A percentile compares a stretch with the other conserved stretches of the same genome.
phyloP scores from a whole-genome alignment of 2,888 invertebrate species.

The Drosophila nigritarsus region DNA sequence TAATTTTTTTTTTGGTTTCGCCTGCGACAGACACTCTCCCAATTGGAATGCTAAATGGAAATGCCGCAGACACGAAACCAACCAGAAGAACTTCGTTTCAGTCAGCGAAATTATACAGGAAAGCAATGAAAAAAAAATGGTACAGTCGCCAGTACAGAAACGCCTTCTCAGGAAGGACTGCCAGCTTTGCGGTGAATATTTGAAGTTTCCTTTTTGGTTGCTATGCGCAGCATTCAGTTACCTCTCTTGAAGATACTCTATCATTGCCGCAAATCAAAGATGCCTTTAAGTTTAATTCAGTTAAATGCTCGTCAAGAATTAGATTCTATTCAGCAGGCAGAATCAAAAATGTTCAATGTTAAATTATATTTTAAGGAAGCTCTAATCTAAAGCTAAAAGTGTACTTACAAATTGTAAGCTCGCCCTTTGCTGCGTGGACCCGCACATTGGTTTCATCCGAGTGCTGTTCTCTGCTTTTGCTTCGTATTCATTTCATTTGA shows the following conservation, averaged over 20 bases:
- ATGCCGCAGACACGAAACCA: slow-evolving; percentile 76
- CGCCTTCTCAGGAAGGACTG: slow-evolving; percentile 1
- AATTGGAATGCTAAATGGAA: slow-evolving; percentile 59
- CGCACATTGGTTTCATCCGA: slow-evolving; percentile 27
- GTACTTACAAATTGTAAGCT: slow-evolving; percentile 15
- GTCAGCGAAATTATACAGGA: slow-evolving; percentile 41
- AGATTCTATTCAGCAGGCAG: neutral
- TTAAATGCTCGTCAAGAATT: neutral
- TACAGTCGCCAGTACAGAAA: slow-evolving; percentile 44
- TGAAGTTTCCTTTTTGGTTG: slow-evolving; percentile 21
- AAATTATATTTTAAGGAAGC: neutral
- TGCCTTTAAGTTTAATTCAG: neutral
- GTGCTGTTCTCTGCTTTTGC: slow-evolving; percentile 26
- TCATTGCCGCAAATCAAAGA: neutral
- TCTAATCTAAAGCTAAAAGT: slow-evolving; percentile 5
- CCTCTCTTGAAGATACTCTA: slow-evolving; percentile 1
- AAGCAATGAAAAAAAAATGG: slow-evolving; percentile 17
- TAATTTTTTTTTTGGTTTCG: slow-evolving; percentile 8
- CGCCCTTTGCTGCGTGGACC: slow-evolving; percentile 19
- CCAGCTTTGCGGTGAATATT: slow-evolving; percentile 24
- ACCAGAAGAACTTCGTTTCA: slow-evolving; percentile 70
- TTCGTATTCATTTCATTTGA: slow-evolving; percentile 56
- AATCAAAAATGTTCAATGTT: neutral
- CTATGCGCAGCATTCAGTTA: slow-evolving; percentile 8
- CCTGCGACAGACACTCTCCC: slow-evolving; percentile 37